Evolutionary conservation across 2,797 vertebrate species (phyloP), one percentile per base, ranked within the genome.

Genomic region (Microctenopoma lineatum): DNA sequence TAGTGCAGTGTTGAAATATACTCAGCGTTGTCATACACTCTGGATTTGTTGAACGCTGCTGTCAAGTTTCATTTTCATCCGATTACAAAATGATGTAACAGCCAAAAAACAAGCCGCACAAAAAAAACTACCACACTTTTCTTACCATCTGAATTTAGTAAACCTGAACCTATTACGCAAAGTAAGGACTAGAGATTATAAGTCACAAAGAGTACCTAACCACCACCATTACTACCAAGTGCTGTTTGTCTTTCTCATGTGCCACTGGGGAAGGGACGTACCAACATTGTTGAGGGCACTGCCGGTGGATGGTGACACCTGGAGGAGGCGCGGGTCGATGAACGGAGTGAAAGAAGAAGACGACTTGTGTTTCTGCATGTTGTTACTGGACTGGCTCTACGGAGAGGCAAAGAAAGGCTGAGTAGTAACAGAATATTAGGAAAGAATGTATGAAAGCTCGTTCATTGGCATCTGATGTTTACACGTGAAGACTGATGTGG

Each of bases 281-380:
- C 97, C 98, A 52, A 96, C 95, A 70, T 97, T 98, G 84, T 97
- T 98, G 85, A 98, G 96, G 82, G 97, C 97, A 71, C 96, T 96
- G 79, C 97, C 97, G 58, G 96, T 96, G 88, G 98, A 99, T 71
- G 98, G 96, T 92, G 98, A 99, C 90, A 99, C 95, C 90, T 99
- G 98, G 77, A 99, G 96, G 88, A 99, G 96, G 82, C 98, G 95
- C 55, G 97, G 98, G 90, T 99, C 98, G 86, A 99, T 99, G 93
- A 99, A 99, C 70, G 98, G 98, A 71, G 98, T 99, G 93, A 99
- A 99, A 87, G 98, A 99, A 73, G 98, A 98, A 78, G 97, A 99
- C 73, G 98, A 99, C 96, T 99, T 99, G 95, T 99, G 97, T 95
- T 99, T 99, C 95, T 98, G 97, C 94, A 98, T 95, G 91, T 97